phyloP scores from a whole-genome alignment of 2,797 vertebrate species.

The Borostomias antarcticus region DNA sequence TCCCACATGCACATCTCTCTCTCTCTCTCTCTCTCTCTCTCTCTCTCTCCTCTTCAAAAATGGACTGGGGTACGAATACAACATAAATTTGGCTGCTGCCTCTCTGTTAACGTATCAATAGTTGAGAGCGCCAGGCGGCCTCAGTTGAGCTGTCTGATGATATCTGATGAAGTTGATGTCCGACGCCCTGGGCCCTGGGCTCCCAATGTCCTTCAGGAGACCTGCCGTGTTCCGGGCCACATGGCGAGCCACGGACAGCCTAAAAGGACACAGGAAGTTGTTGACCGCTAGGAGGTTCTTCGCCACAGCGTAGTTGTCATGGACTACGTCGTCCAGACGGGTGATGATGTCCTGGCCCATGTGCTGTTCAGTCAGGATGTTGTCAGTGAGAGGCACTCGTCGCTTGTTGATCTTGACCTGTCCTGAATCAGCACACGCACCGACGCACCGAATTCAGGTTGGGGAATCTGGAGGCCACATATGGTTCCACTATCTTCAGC shows the following conservation, averaged over 20 bases:
- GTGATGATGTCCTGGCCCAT: slow-evolving; percentile 92
- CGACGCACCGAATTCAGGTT: slow-evolving; percentile 96
- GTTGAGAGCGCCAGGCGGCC: too few species aligned
- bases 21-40: too few species aligned
- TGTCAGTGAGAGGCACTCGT: slow-evolving; percentile 86
- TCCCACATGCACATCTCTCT: too few species aligned
- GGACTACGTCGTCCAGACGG: slow-evolving; percentile 95
- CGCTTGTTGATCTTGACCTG: slow-evolving; percentile 79
- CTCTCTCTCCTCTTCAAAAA: too few species aligned
- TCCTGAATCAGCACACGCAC: slow-evolving; percentile 91
- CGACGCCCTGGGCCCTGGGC: slow-evolving; percentile 81
- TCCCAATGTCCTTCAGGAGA: slow-evolving; percentile 88
- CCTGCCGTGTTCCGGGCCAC: slow-evolving; percentile 86
- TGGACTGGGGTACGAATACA: too few species aligned
- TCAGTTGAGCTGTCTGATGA: too few species aligned
- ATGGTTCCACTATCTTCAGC: slow-evolving; percentile 87
- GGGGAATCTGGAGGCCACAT: slow-evolving; percentile 91
- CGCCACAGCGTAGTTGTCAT: slow-evolving; percentile 87
- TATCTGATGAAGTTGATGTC: slow-evolving; percentile 89
- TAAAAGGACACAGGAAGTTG: slow-evolving; percentile 85
- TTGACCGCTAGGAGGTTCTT: slow-evolving; percentile 78
- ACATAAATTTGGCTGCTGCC: too few species aligned
- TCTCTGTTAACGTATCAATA: too few species aligned
- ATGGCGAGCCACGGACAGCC: slow-evolving; percentile 87
- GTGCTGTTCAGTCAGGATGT: slow-evolving; percentile 86